Conservation (phyloP, 2,888 invertebrate genomes). For the Rotaria socialis region DNA sequence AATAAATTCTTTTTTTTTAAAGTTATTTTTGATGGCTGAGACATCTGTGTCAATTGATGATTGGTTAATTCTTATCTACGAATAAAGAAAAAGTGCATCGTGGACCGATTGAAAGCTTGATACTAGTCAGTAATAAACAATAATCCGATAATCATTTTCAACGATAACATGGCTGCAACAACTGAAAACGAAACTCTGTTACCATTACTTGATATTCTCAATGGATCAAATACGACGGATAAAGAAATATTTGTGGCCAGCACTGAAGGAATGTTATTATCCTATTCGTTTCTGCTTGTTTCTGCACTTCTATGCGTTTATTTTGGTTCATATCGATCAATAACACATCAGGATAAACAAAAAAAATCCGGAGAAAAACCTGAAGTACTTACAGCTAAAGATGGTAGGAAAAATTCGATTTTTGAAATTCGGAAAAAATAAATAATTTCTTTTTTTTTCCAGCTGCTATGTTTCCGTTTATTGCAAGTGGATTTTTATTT, state of each 20-base stretch:
- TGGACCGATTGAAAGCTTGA: background rate
- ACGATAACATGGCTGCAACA: background rate
- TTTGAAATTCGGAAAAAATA: background rate
- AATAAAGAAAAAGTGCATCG: background rate
- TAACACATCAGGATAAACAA: conserved; percentile 63
- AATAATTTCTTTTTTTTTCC: background rate
- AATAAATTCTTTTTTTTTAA: too few relatives aligned
- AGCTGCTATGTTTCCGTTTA: conserved; percentile 83
- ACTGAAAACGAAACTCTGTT: background rate
- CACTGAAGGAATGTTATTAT: conserved; percentile 86
- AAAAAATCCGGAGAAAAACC: conserved; percentile 75
- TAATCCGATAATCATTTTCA: background rate
- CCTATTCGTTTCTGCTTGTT: conserved; percentile 83
- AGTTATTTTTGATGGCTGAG: background rate
- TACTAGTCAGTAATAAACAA: too few relatives aligned
- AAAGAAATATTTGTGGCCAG: conserved; percentile 62
- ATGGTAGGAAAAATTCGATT: background rate
- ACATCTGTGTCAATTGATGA: background rate
- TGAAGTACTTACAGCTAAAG: conserved; percentile 54
- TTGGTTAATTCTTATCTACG: background rate
- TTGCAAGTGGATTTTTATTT: conserved; percentile 87
- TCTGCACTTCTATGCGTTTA: conserved; percentile 95
- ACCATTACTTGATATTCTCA: background rate
- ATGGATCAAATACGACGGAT: conserved; percentile 23
- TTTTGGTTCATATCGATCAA: conserved; percentile 84